Base-by-base conservation (phyloP, 2,113 vertebrate species). In the Nesoenas mayeri region DNA sequence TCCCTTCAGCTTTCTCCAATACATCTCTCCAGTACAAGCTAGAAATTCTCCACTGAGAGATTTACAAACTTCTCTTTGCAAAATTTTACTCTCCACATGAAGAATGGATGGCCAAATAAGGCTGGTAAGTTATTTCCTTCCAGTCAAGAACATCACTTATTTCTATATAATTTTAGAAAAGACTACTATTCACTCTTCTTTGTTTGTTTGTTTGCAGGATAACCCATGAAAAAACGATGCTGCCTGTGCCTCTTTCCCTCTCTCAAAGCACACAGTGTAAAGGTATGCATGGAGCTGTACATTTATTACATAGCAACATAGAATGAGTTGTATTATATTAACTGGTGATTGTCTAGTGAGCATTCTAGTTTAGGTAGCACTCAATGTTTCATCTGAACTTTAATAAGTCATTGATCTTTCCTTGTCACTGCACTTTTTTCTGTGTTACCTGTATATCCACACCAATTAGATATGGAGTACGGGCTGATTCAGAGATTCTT, bases 111-210 rank as follows among this genome's bases (percentile, higher is more conserved):
- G 13, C 34, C 53, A 7, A 48, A 3, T 32, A 77, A 22, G 24
- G 10, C 58, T 51, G 34, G 15, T 29, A 20, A 65, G 12, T 85
- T 82, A 53, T 48, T 75, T 66, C 21, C 65, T 84, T 93, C 14
- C 58, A 79, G 10, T 36, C 47, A 66, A 70, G 51, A 10, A 6
- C 28, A 51, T 31, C 5, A 66, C 28, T 38, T 78, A 22, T 78
- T 84, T 83, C 60, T 29, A 42, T 50, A 5, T 60, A 10, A 80
- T 70, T 94, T 92, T 83, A 70, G 38, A 86, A 92, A 88, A 47
- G 24, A 21, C n/a, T n/a, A n/a, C n/a, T n/a, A n/a, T n/a, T n/a
- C n/a, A n/a, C 3, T 66, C 20, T 31, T 69, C 51, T 65, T 38
- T 24, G 6, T 10, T 10, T 2, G 3, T 21, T 47, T 65, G 7